Evolutionary conservation across 2,113 vertebrate genomes (phyloP), one percentile per base, ranked within the genome.

Genomic region (Chamaetylas fuelleborni): DNA sequence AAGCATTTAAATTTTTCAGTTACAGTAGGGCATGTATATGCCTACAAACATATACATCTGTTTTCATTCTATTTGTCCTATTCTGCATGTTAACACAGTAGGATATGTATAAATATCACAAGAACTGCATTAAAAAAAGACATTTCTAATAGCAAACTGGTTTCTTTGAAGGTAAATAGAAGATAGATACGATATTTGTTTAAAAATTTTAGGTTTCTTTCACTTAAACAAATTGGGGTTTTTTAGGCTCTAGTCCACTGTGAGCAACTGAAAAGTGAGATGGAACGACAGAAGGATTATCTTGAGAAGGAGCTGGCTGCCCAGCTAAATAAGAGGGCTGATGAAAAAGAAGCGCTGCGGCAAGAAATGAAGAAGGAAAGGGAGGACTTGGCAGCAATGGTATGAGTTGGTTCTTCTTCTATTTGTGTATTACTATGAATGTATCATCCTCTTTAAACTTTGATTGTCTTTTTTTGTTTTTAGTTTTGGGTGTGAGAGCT

Each of bases 211-310:
- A 50, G 1, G 2, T 71, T 81, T 70, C 56, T 81, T 81, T 43
- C 14, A 78, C 12, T 74, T 74, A 58, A 81, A 33, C 38, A 84
- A 43, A 13, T 19, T 7, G n/a, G 4, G 9, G 64, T 64, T 96
- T 72, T 70, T 71, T 96, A 99, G 99, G 98, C 98, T 84, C 90
- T 98, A 78, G 98, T 99, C 64, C 98, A 98, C 81, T 99, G 98
- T 97, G 98, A 99, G 73, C 99, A 99, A 90, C 65, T 99, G 86
- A 98, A 97, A 96, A 98, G 95, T 66, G 99, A 99, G 60, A 96
- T 99, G 86, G 93, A 96, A 62, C 97, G 98, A 65, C 98, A 98
- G 86, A 98, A 98, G 69, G 98, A 98, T 54, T 97, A 98, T 22
- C 94, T 98, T 40, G 98, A 98, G 87, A 98, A 88, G 83, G 98